Evolutionary conservation across 1,140 invertebrate genomes (phyloP).

Genomic region (Periplaneta americana): DNA sequence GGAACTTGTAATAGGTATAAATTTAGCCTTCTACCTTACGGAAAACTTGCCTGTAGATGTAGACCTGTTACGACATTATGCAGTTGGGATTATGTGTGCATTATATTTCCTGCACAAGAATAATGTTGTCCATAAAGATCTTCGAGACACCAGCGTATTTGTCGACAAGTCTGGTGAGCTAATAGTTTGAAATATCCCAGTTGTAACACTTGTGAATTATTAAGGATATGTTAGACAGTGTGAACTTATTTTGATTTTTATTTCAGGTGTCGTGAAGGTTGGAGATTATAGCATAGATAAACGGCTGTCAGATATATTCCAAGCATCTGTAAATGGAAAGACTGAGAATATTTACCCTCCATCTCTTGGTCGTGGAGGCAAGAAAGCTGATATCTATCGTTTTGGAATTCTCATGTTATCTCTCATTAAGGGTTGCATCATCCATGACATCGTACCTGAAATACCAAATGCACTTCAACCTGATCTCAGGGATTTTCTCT

Average conservation of each 20-base stretch:
- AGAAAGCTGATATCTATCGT: constrained; percentile 66
- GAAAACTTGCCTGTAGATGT: constrained; percentile 50
- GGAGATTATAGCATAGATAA: constrained; percentile 68
- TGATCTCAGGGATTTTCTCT: constrained; percentile 65
- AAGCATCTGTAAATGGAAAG: constrained; percentile 26
- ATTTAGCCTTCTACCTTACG: constrained; percentile 44
- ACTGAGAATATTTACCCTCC: constrained; percentile 38
- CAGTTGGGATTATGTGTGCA: constrained; percentile 56
- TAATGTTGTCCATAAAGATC: constrained; percentile 70
- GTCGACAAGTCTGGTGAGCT: constrained; percentile 39
- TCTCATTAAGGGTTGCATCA: constrained; percentile 43
- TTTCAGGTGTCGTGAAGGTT: constrained; percentile 45
- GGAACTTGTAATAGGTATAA: constrained; percentile 57
- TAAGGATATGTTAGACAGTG: not conserved
- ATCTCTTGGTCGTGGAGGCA: constrained; percentile 54
- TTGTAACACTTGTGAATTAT: not conserved
- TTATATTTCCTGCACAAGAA: constrained; percentile 69
- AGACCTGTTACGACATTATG: constrained; percentile 54
- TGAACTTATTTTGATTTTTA: not conserved
- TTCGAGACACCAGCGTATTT: constrained; percentile 60
- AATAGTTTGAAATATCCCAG: too few relatives aligned
- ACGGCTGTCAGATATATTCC: constrained; percentile 48
- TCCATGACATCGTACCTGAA: constrained; percentile 42
- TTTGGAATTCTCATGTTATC: constrained; percentile 56
- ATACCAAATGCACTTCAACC: constrained; percentile 44